Conservation (phyloP, 1,140 invertebrate species). For the Drosophila dunni region DNA sequence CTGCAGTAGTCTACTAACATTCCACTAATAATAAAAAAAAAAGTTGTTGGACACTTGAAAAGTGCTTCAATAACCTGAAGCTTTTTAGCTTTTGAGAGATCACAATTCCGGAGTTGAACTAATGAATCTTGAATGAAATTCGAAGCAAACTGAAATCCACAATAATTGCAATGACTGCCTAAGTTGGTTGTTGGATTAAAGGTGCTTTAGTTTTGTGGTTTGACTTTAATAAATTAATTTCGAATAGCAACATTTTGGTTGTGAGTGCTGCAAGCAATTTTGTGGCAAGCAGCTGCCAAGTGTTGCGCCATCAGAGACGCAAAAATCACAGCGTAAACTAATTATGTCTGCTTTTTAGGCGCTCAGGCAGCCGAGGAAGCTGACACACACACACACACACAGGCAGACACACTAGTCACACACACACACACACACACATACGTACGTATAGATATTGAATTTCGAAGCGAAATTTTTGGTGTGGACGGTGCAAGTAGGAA, state of each 20-base stretch:
- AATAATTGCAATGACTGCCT: background rate
- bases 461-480: constrained; percentile 52
- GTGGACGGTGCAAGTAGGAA: background rate
- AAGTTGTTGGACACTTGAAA: too few relatives aligned
- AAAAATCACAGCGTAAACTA: constrained; percentile 73
- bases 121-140: too few relatives aligned
- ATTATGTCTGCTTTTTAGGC: constrained; percentile 76
- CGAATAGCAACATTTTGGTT: background rate
- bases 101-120: too few relatives aligned
- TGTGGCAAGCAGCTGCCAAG: constrained; percentile 31
- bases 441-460: constrained; percentile 63
- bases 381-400: constrained; percentile 34
- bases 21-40: too few relatives aligned
- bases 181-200: background rate
- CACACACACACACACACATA: constrained; percentile 6
- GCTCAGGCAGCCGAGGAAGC: constrained; percentile 62
- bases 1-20: too few relatives aligned
- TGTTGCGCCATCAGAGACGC: constrained; percentile 52
- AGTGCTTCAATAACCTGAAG: too few relatives aligned
- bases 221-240: constrained; percentile 45
- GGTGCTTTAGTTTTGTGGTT: background rate
- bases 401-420: constrained; percentile 8
- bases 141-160: too few relatives aligned
- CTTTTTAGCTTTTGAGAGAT: too few relatives aligned
- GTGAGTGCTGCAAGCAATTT: constrained; percentile 31